Evolutionary conservation across 2,797 vertebrate species (phyloP), one percentile per base, ranked within the genome.

Genomic region (Hypotaenidia okinawae): DNA sequence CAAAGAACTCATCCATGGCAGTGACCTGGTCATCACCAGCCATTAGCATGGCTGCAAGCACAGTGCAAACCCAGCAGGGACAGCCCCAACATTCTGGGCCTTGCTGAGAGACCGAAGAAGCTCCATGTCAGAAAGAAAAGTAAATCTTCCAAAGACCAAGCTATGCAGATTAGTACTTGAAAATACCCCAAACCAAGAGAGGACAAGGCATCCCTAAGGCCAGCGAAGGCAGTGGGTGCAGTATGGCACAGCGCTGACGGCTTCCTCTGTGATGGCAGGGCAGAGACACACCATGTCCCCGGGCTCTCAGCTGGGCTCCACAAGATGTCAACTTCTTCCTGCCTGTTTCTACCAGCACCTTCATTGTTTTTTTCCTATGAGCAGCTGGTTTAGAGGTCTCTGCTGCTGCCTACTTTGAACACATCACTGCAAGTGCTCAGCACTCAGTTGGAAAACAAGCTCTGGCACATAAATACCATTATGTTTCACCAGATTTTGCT

Each of bases 181-280:
- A 84, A 58, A 0, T 13, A 75, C 7, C 22, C 49, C 93, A 80
- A 35, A 43, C 0, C 67, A 92, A 35, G 3, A 67, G 57, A 70
- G 49, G n/a, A 39, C 32, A 13, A 17, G 39, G 39, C 30, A 41
- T 4, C 14, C n/a, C 16, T 19, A 35, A n/a, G 41, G 52, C 55
- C 47, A 30, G 10, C 1, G 1, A 57, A 35, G 49, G 69, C 0
- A 1, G 49, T 2, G 11, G 61, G 41, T 11, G 32, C 1, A 0
- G 23, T 21, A 66, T 1, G 3, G 59, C 23, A 13, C 1, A 1
- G 45, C 1, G 5, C n/a, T 1, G 15, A 28, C 0, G 4, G 67
- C 67, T 67, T 28, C 52, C 14, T 17, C 64, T 41, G 70, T 1
- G 55, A 49, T 9, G 9, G 30, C 30, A 30, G 52, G 55, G 16